Base-by-base conservation (phyloP, 2,797 vertebrate species). In the Hyperoplus lanceolatus region DNA sequence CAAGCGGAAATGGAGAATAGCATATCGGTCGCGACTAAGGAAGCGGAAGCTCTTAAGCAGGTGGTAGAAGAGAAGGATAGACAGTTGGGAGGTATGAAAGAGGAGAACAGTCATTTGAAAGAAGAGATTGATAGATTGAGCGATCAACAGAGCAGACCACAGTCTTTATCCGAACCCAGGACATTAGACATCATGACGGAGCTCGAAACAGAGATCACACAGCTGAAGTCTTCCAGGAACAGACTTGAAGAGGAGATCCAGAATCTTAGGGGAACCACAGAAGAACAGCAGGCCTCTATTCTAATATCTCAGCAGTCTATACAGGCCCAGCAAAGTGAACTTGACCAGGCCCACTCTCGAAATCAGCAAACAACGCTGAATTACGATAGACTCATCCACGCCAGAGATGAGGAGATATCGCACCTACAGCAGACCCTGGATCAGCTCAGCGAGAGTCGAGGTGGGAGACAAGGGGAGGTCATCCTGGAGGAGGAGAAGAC, bases 101-200 rank as follows among this genome's bases (percentile, higher is more conserved):
- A 99, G 89, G 97, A 99, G 89, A 99, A 98, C 88, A 99, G 96
- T 80, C 98, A 99, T 77, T 90, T 99, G 70, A 97, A 98, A 67
- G 98, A 99, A 89, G 97, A 99, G 89, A 96, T 99, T 0, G 98
- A 99, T 60, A 95, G 96, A 0, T 73, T 99, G 55, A 92, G 95
- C 69, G 98, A 99, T 76, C 97, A 99, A 83, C 98, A 99, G 58
- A 97, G 95, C 88, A 94, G 97, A 78, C 93, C 95, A 1, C 90
- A 82, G 0, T 82, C 92, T 18, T 79, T 90, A 54, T 87, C 96
- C 9, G 97, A 98, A 68, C 97, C 97, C 4, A 96, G 95, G 91
- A 95, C 97, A 2, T 91, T 97, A 41, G 98, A 97, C 77, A 96
- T 97, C 61, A 95, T 98, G 73, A 96, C 96, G 5, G 98, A 99